Base-by-base conservation (phyloP, 2,797 vertebrate genomes). In the Schizothorax lantsangensis region DNA sequence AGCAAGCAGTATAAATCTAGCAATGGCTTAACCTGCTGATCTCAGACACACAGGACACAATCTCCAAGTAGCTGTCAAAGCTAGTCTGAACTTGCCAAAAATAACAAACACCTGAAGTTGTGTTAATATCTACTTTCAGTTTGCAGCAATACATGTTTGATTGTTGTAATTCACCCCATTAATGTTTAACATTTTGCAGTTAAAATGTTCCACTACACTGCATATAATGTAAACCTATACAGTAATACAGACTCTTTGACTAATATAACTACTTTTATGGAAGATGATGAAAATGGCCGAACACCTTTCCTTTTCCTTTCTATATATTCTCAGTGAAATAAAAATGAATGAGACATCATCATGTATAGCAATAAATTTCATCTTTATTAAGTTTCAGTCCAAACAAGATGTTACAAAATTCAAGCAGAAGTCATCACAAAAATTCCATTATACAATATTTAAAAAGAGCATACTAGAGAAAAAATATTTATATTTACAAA, bases 401-500 rank as follows among this genome's bases (percentile, higher is more conserved):
- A 19, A 66, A 68, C 17, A 68, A 68, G 26, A 66, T 57, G 11
- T 64, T 80, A 81, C 26, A 80, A 2, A 21, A 14, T 23, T 77
- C 7, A 21, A 80, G 26, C 79, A 47, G 23, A 43, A 79, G 54
- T 43, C 57, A 26, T 62, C 7, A 79, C 15, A 2, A 45, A 45
- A 23, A 43, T 64, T 62, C 0, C 15, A 30, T 49, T 6, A 47
- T 14, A 36, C 15, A 30, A 11, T 26, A 47, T 49, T 33, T 81
- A 5, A 45, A 43, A 43, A 79, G 77, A 43, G 6, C 36, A 43
- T 11, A 10, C 4, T 26, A 62, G 17, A 54, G 5, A 26, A 73
- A 33, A 30, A 23, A 43, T 14, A 26, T 30, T n/a, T 2, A 68
- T 81, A 81, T 81, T 68, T 81, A 81, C 79, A 81, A 69, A 69